phyloP scores from a whole-genome alignment of 1,140 invertebrate species.

The Holcopasites calliopsidis region DNA sequence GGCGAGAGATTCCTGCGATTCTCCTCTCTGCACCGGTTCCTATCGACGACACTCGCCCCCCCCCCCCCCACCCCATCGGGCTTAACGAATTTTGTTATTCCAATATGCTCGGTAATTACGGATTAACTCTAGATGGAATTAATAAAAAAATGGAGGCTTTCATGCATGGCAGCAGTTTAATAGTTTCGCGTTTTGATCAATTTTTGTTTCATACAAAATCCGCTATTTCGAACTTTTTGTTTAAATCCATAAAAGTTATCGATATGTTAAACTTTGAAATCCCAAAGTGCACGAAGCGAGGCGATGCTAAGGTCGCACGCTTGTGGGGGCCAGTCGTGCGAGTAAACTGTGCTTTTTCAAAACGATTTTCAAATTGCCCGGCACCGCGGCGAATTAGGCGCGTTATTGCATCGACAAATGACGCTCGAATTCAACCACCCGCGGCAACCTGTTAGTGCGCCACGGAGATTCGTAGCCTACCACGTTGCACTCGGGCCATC shows the following conservation, averaged over 20 bases:
- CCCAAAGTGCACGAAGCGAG: no score
- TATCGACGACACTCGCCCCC: no score
- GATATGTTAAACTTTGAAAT: no score
- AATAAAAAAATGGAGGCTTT: conserved; percentile 17
- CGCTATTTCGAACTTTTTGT: no score
- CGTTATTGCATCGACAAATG: conserved; percentile 67
- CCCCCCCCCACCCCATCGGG: conserved; percentile 20
- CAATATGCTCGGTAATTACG: not conserved
- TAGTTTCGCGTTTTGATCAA: no score
- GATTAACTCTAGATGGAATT: not conserved
- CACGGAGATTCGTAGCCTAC: conserved; percentile 67
- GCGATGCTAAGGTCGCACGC: no score
- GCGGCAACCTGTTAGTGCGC: conserved; percentile 72
- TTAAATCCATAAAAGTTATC: no score
- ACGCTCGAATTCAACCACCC: conserved; percentile 50
- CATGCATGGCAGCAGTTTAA: no score
- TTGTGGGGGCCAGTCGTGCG: not conserved
- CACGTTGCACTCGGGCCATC: conserved; percentile 65
- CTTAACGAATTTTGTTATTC: not conserved
- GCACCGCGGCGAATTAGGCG: not conserved
- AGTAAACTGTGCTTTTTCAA: not conserved
- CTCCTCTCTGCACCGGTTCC: conserved; percentile 31
- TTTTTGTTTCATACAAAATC: no score
- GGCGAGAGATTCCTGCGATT: conserved; percentile 15
- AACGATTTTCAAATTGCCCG: not conserved